Conservation (phyloP, 2,113 vertebrate genomes). For the Hylia prasina region DNA sequence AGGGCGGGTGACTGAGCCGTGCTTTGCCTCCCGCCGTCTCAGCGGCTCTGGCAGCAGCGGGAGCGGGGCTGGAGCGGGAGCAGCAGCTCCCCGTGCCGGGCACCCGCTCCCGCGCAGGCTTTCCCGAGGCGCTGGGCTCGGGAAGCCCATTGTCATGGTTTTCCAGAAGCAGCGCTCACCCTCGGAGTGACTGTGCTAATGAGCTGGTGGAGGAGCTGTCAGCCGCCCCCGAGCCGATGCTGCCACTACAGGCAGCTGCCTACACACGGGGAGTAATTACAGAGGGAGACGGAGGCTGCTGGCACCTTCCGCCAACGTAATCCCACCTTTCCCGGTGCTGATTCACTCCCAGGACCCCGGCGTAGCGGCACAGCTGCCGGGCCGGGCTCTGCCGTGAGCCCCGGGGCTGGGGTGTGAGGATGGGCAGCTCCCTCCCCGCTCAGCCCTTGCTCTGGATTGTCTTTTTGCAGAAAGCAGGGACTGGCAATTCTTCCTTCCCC, state of each 20-base stretch:
- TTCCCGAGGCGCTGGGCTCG: background rate
- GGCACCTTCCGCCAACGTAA: conserved; percentile 43
- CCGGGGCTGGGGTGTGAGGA: background rate
- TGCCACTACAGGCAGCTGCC: conserved; percentile 56
- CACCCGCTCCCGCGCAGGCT: background rate
- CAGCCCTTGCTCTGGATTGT: rapidly evolving
- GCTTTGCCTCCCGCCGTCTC: rapidly evolving
- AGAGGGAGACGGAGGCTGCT: conserved; percentile 47
- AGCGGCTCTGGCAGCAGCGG: background rate
- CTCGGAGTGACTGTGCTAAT: conserved; percentile 29
- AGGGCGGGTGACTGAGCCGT: rapidly evolving
- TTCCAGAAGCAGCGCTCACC: background rate
- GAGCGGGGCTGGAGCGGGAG: background rate
- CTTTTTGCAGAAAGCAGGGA: background rate
- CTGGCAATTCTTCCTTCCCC: background rate
- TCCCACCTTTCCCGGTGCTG: conserved; percentile 26
- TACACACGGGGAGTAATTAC: conserved; percentile 58
- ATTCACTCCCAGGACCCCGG: conserved; percentile 16
- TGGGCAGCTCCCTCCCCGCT: background rate
- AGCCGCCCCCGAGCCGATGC: conserved; percentile 39
- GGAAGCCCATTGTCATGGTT: background rate
- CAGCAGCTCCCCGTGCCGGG: background rate
- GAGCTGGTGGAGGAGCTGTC: conserved; percentile 44
- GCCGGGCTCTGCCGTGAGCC: background rate
- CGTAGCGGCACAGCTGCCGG: background rate